Conservation (phyloP, 2,888 invertebrate genomes). For the Meandrusa payeni region DNA sequence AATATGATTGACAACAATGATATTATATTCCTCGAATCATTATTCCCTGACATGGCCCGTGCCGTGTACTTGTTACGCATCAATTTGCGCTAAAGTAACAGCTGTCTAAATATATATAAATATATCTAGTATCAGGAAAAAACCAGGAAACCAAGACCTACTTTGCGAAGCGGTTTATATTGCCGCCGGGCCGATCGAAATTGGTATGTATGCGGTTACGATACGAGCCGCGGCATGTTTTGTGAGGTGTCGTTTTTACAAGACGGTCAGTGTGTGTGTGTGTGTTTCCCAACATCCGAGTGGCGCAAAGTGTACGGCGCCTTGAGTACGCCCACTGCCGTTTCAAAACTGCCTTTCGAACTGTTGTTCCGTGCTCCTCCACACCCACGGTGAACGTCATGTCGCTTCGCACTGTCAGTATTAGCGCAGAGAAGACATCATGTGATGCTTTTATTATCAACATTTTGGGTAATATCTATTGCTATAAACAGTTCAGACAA, state of each 20-base stretch:
- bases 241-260: slow-evolving; percentile 29
- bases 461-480: too few species aligned
- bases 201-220: background rate
- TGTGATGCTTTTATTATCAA: too few species aligned
- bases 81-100: background rate
- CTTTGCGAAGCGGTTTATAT: background rate
- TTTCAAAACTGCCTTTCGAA: slow-evolving; percentile 42
- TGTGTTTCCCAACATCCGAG: slow-evolving; percentile 42
- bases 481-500: too few species aligned
- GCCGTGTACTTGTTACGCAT: background rate
- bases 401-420: too few species aligned
- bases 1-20: too few species aligned
- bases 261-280: slow-evolving; percentile 18
- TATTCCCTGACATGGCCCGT: background rate
- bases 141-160: slow-evolving; percentile 22
- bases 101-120: background rate
- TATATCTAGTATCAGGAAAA: slow-evolving; percentile 8
- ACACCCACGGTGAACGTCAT: background rate
- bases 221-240: slow-evolving; percentile 25
- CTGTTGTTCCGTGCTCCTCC: slow-evolving; percentile 37
- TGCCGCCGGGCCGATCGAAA: background rate
- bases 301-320: slow-evolving; percentile 38
- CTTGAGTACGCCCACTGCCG: slow-evolving; percentile 40
- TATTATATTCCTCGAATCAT: too few species aligned
- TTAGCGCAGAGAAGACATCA: too few species aligned